Percentiles rank a stretch among this genome's conserved stretches.
Evolutionary conservation across 2,113 vertebrate species (phyloP).

Genomic region (Monopterus albus): DNA sequence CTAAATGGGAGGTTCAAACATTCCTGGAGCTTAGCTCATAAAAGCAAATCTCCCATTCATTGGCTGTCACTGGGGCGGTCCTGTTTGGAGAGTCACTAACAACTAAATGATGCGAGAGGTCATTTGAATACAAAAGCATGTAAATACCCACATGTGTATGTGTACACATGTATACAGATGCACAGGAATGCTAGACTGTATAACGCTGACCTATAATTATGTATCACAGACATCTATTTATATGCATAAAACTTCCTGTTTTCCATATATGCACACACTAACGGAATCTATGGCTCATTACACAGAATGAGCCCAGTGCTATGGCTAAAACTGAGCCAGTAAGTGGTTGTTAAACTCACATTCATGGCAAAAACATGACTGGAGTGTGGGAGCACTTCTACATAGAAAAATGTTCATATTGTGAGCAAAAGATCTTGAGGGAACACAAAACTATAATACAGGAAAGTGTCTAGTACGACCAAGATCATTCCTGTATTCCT

Average conservation of each 20-base stretch:
- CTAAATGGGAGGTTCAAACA: conserved; percentile 84
- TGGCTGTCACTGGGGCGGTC: conserved; percentile 55
- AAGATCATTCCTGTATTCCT: too few relatives aligned
- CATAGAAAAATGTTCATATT: too few relatives aligned
- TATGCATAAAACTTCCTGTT: conserved; percentile 1
- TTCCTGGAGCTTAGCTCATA: conserved; percentile 76
- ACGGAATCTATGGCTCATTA: not conserved
- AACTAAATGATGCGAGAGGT: conserved; percentile 68
- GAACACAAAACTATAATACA: too few relatives aligned
- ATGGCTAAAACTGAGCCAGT: too few relatives aligned
- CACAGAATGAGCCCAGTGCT: too few relatives aligned
- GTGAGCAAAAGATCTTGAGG: too few relatives aligned
- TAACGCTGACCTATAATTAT: conserved; percentile 13
- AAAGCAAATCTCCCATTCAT: conserved; percentile 82
- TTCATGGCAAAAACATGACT: too few relatives aligned
- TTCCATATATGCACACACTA: not conserved
- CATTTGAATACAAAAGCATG: conserved; percentile 33
- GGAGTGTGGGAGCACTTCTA: too few relatives aligned
- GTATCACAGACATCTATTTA: conserved; percentile 7
- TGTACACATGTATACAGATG: conserved; percentile 13
- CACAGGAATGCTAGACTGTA: not conserved
- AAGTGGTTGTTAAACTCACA: too few relatives aligned
- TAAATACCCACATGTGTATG: conserved; percentile 37
- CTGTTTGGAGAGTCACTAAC: conserved; percentile 70
- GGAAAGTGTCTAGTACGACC: too few relatives aligned